Base-by-base conservation (phyloP, 1,140 invertebrate species). In the Araneus ventricosus region DNA sequence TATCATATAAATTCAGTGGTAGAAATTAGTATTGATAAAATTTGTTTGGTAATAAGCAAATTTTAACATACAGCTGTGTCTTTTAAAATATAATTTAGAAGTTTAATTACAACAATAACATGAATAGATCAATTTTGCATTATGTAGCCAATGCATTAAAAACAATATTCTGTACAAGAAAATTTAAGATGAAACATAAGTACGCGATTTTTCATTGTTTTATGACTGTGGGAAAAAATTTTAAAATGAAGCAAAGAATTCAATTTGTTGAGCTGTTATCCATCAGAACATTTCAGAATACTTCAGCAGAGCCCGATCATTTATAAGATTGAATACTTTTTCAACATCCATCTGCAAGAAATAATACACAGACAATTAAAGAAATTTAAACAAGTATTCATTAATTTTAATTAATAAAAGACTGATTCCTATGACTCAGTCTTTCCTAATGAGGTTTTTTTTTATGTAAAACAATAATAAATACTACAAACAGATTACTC, bases 341-440 rank as follows among this genome's bases (percentile, higher is more conserved):
- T 82, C 80, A 82, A 82, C 80, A 82, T 82, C 80, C 80, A 82
- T 82, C 80, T 82, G 80, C 80, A 82, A 82, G 41, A 52, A 82
- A 82, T 45, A 82, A 82, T 82, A 27, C 80, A 82, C 80, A 41
- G 30, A 82, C 80, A 82, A 82, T 82, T 82, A 45, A 82, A 82
- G 80, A 82, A 82, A 52, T 82, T 82, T n/a, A 82, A 82, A 52
- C 41, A 52, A 24, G 80, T 27, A 45, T 82, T 45, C 80, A 82
- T 30, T n/a, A 34, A 14, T 90, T 52, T 79, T 1, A 52, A 75
- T 20, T 75, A 34, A 1, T 52, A 8, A 52, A 52, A 14, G 45
- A 52, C 10, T 52, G 45, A n/a, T 52, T 52, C 17, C 45, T 52
- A 52, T 1, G 1, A 2, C 17, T 52, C 2, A 14, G 17, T 0